phyloP scores from a whole-genome alignment of 30 jellyfish, hydroid and myxozoan genomes.

The Hydra vulgaris region DNA sequence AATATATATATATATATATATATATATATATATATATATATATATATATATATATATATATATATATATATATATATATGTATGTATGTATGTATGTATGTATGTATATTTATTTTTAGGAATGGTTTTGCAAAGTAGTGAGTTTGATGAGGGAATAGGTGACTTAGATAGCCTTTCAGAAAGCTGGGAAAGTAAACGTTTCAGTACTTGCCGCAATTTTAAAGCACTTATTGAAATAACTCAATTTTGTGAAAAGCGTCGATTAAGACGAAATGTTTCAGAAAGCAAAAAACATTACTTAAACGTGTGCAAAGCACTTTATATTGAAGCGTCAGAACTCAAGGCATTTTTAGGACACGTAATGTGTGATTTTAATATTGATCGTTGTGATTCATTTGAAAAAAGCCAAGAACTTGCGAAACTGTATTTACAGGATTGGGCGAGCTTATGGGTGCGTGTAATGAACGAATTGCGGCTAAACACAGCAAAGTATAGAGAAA shows the following conservation, averaged over 20 bases:
- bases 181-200: slow-evolving; percentile 33
- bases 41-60: too few relatives aligned
- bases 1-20: too few relatives aligned
- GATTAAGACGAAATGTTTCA: slow-evolving; percentile 26
- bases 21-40: too few relatives aligned
- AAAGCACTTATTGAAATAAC: slow-evolving; percentile 53
- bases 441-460: slow-evolving; percentile 72
- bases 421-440: slow-evolving; percentile 77
- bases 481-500: slow-evolving; percentile 21
- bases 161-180: slow-evolving; percentile 38
- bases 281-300: slow-evolving; percentile 47
- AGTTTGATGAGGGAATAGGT: slow-evolving; percentile 74
- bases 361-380: slow-evolving; percentile 10
- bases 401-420: slow-evolving; percentile 43
- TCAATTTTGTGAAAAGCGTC: slow-evolving; percentile 69
- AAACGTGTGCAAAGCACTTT: slow-evolving; percentile 53
- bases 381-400: not conserved
- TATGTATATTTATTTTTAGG: slow-evolving; percentile 15
- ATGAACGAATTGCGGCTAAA: slow-evolving; percentile 81
- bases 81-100: not conserved
- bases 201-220: slow-evolving; percentile 26
- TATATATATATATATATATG: too few relatives aligned
- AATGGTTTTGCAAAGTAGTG: slow-evolving; percentile 59
- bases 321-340: slow-evolving; percentile 80
- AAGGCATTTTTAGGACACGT: slow-evolving; percentile 66